Conservation (phyloP, 2,888 invertebrate genomes). For the Agriopis leucophaearia region DNA sequence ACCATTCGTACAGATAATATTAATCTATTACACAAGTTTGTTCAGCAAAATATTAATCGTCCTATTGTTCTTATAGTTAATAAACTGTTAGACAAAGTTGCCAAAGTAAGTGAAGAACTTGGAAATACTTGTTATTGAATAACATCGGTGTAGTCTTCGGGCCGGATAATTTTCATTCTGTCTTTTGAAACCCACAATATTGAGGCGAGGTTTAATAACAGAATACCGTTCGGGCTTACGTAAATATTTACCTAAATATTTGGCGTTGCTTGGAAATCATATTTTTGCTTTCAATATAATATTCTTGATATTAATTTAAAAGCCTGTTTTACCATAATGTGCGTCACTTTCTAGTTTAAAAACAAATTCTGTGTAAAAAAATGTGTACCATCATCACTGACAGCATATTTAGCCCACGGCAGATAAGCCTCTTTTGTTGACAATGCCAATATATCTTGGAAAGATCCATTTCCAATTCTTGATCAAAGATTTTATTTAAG, state of each 20-base stretch:
- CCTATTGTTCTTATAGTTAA: background rate
- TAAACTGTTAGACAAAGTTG: constrained; percentile 1
- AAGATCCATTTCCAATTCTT: no score
- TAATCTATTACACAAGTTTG: background rate
- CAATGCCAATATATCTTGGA: no score
- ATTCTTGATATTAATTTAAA: background rate
- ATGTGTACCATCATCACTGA: no score
- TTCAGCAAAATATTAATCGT: constrained; percentile 3
- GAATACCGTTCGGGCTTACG: constrained; percentile 2
- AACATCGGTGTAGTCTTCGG: constrained; percentile 3
- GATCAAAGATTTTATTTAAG: no score
- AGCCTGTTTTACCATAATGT: background rate
- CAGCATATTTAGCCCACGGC: no score
- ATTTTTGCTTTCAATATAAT: background rate
- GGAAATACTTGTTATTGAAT: constrained; percentile 7
- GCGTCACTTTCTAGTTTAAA: background rate
- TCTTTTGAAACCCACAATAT: constrained; percentile 7
- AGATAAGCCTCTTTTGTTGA: no score
- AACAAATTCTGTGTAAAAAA: background rate
- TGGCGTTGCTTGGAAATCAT: constrained; percentile 1
- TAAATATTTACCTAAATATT: constrained; percentile 18
- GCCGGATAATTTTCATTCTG: constrained; percentile 8
- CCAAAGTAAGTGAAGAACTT: constrained; percentile 2
- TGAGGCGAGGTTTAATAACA: constrained; percentile 16
- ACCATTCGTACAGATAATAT: background rate